Evolutionary conservation across 2,113 vertebrate species (phyloP).

Genomic region (Pao palembangensis): DNA sequence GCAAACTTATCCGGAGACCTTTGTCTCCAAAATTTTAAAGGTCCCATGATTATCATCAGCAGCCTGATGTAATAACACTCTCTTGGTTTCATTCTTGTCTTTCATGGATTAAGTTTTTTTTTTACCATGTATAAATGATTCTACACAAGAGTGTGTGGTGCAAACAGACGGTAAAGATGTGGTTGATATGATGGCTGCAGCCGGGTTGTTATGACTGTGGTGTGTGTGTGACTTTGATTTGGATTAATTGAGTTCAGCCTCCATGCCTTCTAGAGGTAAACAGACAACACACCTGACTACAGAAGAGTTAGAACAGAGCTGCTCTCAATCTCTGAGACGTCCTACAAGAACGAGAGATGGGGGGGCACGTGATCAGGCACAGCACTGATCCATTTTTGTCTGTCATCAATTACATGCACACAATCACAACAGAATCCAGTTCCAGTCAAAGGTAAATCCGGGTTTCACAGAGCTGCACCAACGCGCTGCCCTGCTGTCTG

Average conservation of each 20-base stretch:
- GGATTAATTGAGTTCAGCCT: slow-evolving; percentile 54
- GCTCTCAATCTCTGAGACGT: slow-evolving; percentile 76
- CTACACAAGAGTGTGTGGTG: slow-evolving; percentile 23
- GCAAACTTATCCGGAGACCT: not conserved
- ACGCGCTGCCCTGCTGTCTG: not conserved
- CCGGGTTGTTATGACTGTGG: slow-evolving; percentile 41
- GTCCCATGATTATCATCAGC: not conserved
- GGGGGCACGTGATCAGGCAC: slow-evolving; percentile 68
- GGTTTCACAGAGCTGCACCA: not conserved
- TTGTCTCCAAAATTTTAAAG: not conserved
- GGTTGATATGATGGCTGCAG: slow-evolving; percentile 24
- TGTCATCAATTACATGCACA: slow-evolving; percentile 31
- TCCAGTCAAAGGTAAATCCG: not conserved
- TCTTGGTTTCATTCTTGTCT: too few relatives aligned
- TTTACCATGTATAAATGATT: not conserved
- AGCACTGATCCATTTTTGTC: slow-evolving; percentile 13
- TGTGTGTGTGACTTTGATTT: slow-evolving; percentile 29
- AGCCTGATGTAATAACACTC: too few relatives aligned
- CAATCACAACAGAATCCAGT: not conserved
- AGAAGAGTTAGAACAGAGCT: slow-evolving; percentile 74
- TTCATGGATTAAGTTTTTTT: too few relatives aligned
- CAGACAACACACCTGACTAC: slow-evolving; percentile 78
- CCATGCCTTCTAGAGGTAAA: slow-evolving; percentile 69
- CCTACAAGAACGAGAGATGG: slow-evolving; percentile 76
- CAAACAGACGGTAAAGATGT: slow-evolving; percentile 35